Base-by-base conservation (phyloP, 2,888 invertebrate genomes). In the Neria commutata region DNA sequence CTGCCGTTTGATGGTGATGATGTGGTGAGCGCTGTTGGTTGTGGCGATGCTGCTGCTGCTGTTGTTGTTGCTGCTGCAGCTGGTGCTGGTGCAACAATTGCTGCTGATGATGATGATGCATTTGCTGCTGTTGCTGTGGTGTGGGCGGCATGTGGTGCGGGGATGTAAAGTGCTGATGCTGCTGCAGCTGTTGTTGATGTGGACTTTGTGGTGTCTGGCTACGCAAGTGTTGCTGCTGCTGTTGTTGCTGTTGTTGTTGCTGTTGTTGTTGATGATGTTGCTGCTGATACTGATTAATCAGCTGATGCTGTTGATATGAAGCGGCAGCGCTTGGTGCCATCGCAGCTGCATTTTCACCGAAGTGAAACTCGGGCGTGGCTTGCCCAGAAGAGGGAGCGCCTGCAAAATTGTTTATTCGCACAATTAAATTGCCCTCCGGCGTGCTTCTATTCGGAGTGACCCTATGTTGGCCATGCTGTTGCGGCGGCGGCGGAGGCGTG, bases 231-330 rank as follows among this genome's bases (percentile, higher is more conserved):
- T 73, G 75, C 47, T 71, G 76, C 52, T 67, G 70, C 16, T 67
- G 75, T 21, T 65, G 71, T 19, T 63, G 67, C 29, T 66, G 75
- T n/a, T n/a, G n/a, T 16, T 64, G 68, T 25, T 70, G 74, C 16
- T 69, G 73, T 17, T 71, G 67, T 48, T 68, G 70, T n/a, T 67
- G 71, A 46, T 67, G 72, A 16, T 75, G 79, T 29, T 75, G 77
- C 23, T 75, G 78, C 62, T 79, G 79, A 64, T 77, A 77, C 57
- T 80, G 80, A 56, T 74, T 77, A 3, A 78, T 67, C 54, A 77
- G 59, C 64, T 77, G 77, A 67, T 78, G 78, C 54, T 80, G 80
- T 59, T 77, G 81, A 71, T 79, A 79, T 55, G 74, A 66, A 46
- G 68, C 62, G 17, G 65, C 72, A 37, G 73, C 64, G 48, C 56